Evolutionary conservation across 2,888 invertebrate genomes (phyloP), one percentile per base, ranked within the genome.

Genomic region (Piscicola geometra): DNA sequence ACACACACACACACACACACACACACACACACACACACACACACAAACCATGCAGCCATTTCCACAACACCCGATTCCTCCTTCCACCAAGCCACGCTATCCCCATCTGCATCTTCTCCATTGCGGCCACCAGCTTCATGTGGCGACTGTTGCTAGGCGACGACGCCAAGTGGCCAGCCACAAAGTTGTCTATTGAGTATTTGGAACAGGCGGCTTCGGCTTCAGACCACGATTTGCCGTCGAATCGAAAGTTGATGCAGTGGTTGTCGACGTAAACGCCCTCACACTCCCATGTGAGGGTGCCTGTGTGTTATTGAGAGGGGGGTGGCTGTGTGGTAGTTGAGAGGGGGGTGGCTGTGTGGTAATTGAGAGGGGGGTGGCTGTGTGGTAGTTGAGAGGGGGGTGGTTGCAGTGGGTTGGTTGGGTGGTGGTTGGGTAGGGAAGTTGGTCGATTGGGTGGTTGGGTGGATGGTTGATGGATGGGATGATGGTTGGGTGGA

Each of bases 171-270:
- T 73, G 52, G 3, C 56, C 73, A 1, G 56, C 64, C 18, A 52
- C 56, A 36, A 35, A 73, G 35, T 64, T 52, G 30, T 30, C 30
- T 12, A 71, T 52, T 28, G 71, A 71, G 52, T 71, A 71, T n/a
- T 50, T 32, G 15, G 25, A 21, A 30, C 73, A 73, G n/a, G 64
- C 41, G 35, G 33, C 36, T 36, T 60, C 36, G 21, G 73, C 60
- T 1, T 25, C 12, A 2, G 12, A 28, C 73, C 73, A 73, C 28
- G n/a, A 32, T 33, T 56, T 73, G 1, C 73, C 73, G 33, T 73
- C 73, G n/a, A 73, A 35, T 21, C 73, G 32, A 35, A 73, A 64
- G 36, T 47, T 47, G 64, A 73, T 36, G 64, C 73, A 73, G 28
- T 56, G 33, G 64, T 28, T 50, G 30, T 73, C 73, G 21, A 73